Evolutionary conservation across 2,888 invertebrate species (phyloP).

Genomic region (Drosophila helvetica): DNA sequence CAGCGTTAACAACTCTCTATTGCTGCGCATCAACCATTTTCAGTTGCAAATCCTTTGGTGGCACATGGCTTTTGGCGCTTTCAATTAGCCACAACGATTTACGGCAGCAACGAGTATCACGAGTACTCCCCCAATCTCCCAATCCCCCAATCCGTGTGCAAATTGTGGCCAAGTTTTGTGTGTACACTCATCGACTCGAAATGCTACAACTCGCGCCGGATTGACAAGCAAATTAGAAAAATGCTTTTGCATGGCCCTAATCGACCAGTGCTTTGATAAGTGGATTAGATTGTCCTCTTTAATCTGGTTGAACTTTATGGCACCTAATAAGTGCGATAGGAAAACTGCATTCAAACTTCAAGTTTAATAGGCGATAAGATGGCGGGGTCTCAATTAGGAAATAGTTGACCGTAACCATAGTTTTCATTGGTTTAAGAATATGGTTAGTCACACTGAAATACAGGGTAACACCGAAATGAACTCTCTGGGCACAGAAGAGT

Average conservation of each 20-base stretch:
- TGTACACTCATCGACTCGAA: not conserved
- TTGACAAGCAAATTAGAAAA: conserved; percentile 4
- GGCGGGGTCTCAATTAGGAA: conserved; percentile 23
- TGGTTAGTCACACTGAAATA: too few relatives aligned
- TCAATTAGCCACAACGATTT: conserved; percentile 25
- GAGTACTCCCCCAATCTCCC: not conserved
- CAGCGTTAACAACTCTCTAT: not conserved
- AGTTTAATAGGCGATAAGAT: conserved; percentile 8
- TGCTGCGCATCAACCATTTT: not conserved
- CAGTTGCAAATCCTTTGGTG: not conserved
- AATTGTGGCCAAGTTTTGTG: not conserved
- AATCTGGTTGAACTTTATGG: conserved; percentile 6
- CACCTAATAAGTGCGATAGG: not conserved
- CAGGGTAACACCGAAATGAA: too few relatives aligned
- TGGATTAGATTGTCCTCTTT: conserved; percentile 21
- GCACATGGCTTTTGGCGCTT: conserved; percentile 13
- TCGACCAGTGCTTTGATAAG: not conserved
- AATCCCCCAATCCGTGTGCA: too few relatives aligned
- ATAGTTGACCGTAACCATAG: conserved; percentile 30
- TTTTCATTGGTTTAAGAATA: not conserved
- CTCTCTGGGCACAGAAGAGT: not conserved
- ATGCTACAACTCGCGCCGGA: not conserved
- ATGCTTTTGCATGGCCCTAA: conserved; percentile 5
- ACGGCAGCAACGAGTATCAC: not conserved
- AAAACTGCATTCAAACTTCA: conserved; percentile 22